Evolutionary conservation across 2,797 vertebrate genomes (phyloP).

Genomic region (Gymnoscopelus braueri): DNA sequence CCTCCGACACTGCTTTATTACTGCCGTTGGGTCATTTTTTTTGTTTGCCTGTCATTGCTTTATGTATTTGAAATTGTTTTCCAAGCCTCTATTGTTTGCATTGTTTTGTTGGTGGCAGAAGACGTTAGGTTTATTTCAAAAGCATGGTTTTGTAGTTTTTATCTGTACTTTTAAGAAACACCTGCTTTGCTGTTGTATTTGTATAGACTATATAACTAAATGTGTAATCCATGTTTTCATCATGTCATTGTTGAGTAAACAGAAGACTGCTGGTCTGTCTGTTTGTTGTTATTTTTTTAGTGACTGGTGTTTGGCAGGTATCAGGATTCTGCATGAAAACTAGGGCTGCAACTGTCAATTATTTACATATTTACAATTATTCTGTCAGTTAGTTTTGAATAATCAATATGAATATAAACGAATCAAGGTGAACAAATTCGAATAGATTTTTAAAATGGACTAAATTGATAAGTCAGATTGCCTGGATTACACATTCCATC

Average conservation of each 20-base stretch:
- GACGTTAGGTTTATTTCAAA: constrained; percentile 15
- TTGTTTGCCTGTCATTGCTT: constrained; percentile 29
- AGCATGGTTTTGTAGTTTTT: constrained; percentile 15
- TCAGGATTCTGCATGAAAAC: not conserved
- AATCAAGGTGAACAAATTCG: too few relatives aligned
- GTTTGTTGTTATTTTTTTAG: not conserved
- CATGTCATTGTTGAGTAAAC: not conserved
- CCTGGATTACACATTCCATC: too few relatives aligned
- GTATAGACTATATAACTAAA: not conserved
- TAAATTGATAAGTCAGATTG: not conserved
- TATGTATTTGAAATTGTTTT: constrained; percentile 28
- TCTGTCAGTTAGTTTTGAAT: too few relatives aligned
- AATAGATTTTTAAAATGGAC: not conserved
- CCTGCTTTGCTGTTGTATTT: constrained; percentile 15
- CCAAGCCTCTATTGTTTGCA: constrained; percentile 9
- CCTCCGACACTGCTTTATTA: constrained; percentile 37
- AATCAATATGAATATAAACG: too few relatives aligned
- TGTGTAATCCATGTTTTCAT: not conserved
- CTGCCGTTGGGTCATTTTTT: constrained; percentile 34
- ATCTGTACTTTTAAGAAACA: constrained; percentile 20
- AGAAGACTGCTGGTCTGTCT: not conserved
- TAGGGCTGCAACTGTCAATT: not conserved
- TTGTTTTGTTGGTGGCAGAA: constrained; percentile 10
- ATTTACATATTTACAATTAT: not conserved
- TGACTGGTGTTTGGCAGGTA: not conserved